Base-by-base conservation (phyloP, 2,113 vertebrate genomes). In the Pterocles orientalis region DNA sequence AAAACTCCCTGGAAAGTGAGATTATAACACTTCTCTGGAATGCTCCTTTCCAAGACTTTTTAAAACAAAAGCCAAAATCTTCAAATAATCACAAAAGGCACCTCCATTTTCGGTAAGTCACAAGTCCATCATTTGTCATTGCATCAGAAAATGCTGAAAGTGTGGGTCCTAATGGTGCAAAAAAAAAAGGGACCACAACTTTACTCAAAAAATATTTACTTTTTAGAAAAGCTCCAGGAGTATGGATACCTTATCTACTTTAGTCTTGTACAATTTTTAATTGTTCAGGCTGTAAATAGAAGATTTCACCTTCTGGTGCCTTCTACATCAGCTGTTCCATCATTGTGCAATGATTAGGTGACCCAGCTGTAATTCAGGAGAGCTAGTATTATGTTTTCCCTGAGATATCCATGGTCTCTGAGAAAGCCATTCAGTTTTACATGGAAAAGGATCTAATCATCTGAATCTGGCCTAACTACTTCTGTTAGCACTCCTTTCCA, bases 1-100 rank as follows among this genome's bases (percentile, higher is more conserved):
- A 73, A 88, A 93, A 77, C 47, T 80, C 19, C 51, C n/a, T 72
- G 62, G 51, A 78, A 96, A 94, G 31, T 23, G 31, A 19, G 31
- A 91, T 28, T 54, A 21, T 43, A 88, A n/a, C 3, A 23, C 6
- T 81, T 57, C 62, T 70, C 29, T 54, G 56, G 43, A 88, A 76
- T 57, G 3, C 12, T 76, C 13, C 7, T 82, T 88, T 72, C 45
- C 28, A 90, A 31, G 25, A 61, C 7, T 68, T 65, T 45, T 56
- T 28, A 41, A 77, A 92, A 69, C 9, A 76, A 85, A 77, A 87
- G 14, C 31, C 56, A 91, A 75, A 9, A 48, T 29, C 9, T 69
- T 64, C 15, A 51, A 34, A 61, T 80, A 90, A 88, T 8, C 60
- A 53, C 18, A 61, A 48, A 31, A 69, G 3, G 28, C 23, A 19